A percentile compares a stretch with the other conserved stretches of the same genome.
phyloP scores from a whole-genome alignment of 2,797 vertebrate genomes.

The Mallotus villosus region DNA sequence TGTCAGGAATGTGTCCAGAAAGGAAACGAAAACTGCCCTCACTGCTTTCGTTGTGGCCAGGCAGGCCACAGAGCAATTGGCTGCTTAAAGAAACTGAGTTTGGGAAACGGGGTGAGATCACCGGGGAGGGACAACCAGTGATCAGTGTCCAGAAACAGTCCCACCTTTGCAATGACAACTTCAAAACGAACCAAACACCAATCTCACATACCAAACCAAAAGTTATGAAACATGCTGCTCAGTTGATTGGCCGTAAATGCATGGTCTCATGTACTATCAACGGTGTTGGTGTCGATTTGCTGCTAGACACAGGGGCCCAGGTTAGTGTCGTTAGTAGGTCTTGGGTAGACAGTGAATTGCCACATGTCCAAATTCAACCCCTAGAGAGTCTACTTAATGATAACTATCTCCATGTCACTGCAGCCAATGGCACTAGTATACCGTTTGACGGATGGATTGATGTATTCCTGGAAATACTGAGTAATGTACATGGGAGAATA shows the following conservation, averaged over 20 bases:
- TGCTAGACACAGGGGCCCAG: constrained; percentile 36
- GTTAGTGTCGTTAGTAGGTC: constrained; percentile 28
- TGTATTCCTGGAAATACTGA: constrained; percentile 25
- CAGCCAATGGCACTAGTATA: constrained; percentile 23
- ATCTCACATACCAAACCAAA: not conserved
- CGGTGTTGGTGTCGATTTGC: constrained; percentile 19
- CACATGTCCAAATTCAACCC: constrained; percentile 11
- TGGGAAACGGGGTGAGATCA: constrained; percentile 20
- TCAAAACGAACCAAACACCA: constrained; percentile 1
- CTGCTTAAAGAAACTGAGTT: constrained; percentile 2
- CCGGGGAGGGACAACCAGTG: constrained; percentile 36
- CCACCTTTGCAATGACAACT: not conserved
- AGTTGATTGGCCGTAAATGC: constrained; percentile 24
- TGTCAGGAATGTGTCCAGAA: constrained; percentile 1
- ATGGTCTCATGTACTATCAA: constrained; percentile 24
- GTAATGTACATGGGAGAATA: not conserved
- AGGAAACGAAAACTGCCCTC: not conserved
- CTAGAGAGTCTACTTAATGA: constrained; percentile 9
- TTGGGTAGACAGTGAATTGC: constrained; percentile 24
- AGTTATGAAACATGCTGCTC: too few species aligned
- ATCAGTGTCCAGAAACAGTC: not conserved
- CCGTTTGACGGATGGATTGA: constrained; percentile 29
- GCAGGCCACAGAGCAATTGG: constrained; percentile 26
- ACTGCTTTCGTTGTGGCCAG: constrained; percentile 35
- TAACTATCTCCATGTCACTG: constrained; percentile 10